Base-by-base conservation (phyloP, 2,888 invertebrate genomes). In the Cyclophora albipunctata region DNA sequence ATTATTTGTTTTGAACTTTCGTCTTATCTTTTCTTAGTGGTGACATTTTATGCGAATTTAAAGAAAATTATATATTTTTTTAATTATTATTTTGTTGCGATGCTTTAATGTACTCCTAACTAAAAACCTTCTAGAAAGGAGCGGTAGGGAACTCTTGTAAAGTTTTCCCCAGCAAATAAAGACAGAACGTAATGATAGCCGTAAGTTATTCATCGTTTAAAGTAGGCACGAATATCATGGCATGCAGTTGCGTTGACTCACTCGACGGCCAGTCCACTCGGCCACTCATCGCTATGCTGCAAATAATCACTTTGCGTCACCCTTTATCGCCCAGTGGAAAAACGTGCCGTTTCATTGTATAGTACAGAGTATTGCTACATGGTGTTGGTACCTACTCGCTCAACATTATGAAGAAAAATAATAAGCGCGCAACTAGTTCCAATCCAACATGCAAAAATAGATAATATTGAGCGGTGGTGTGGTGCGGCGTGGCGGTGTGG, bases 301-400 rank as follows among this genome's bases (percentile, higher is more conserved):
- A 82, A 87, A 86, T 87, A 85, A 86, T 86, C 80, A 81, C 76
- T 85, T 86, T 86, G 85, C 87, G 85, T 86, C 86, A 86, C 77
- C 84, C 69, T 84, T 83, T 86, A 85, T 85, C 84, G 80, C 72
- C 74, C 69, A 68, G 70, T 68, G 78, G 79, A 81, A 81, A 20
- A 82, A 82, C 76, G 75, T 77, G 76, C 73, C 77, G 69, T 66
- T 72, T 74, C 74, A 81, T 76, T 81, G 78, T 82, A 71, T 68
- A 65, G 78, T 82, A 71, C 69, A 65, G 64, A 52, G 60, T 60
- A 70, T 67, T 68, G 71, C 67, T 67, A 64, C 67, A 65, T 65
- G 64, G 64, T 63, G 69, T 65, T 66, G 66, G 59, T 66, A 60
- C n/a, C n/a, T n/a, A n/a, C 66, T 60, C 49, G 53, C 45, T 64